A percentile compares a stretch with the other conserved stretches of the same genome.
These are phyloP conservation scores for Aphelinus certus DNA, from an alignment of 1,140 invertebrate species.

Conservation along the genomic window DNA sequence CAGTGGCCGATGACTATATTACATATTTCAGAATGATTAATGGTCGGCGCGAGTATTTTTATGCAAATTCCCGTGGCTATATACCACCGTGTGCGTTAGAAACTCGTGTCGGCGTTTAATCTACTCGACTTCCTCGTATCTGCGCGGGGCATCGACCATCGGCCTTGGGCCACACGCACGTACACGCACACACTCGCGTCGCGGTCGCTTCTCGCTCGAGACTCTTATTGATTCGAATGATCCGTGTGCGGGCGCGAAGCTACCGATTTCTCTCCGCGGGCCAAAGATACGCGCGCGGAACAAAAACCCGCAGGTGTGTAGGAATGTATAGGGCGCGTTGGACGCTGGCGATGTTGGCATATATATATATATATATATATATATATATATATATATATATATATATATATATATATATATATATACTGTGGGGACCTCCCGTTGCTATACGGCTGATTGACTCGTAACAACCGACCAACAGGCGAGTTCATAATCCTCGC, in stretches of 20 bases:
- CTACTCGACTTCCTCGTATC: conserved; percentile 24
- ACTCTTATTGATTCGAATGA: conserved; percentile 44
- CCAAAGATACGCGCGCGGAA: too few species aligned
- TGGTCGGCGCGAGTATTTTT: conserved; percentile 30
- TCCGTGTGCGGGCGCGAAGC: conserved; percentile 53
- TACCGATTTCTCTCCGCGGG: conserved; percentile 41
- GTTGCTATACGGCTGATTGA: too few species aligned
- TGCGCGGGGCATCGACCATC: neutral
- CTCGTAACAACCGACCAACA: too few species aligned
- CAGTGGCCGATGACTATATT: conserved; percentile 39
- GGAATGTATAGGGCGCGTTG: too few species aligned
- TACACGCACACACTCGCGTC: neutral
- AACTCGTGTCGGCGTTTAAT: conserved; percentile 32
- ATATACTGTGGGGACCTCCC: too few species aligned
- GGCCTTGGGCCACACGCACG: neutral
- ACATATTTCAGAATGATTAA: conserved; percentile 37
- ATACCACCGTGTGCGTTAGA: conserved; percentile 24
- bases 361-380: too few species aligned
- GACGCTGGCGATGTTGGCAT: too few species aligned
- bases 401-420: too few species aligned
- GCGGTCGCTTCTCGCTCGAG: conserved; percentile 31
- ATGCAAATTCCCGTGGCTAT: conserved; percentile 27
- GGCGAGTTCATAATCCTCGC: too few species aligned
- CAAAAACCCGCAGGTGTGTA: too few species aligned
- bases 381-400: too few species aligned